These are phyloP conservation scores for Paedocypris micromegethes DNA, from an alignment of 2,797 vertebrate genomes.

Conservation along the genomic window DNA sequence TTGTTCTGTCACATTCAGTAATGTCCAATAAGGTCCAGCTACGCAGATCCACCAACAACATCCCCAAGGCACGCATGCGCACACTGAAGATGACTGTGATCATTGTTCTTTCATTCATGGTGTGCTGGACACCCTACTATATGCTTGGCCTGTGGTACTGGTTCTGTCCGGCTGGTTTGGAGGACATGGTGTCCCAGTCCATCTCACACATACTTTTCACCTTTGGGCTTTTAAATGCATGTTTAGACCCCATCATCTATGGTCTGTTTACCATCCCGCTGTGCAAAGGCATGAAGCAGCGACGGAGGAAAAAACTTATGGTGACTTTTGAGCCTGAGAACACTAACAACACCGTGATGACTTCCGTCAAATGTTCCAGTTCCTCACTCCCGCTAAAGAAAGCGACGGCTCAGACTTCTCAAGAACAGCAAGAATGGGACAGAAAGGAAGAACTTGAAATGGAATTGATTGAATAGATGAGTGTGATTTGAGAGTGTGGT, in stretches of 20 bases:
- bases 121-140: slow-evolving; percentile 95
- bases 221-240: slow-evolving; percentile 86
- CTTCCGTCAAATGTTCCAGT: slow-evolving; percentile 25
- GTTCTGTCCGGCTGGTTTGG: slow-evolving; percentile 80
- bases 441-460: background rate
- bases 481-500: background rate
- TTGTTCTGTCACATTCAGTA: slow-evolving; percentile 51
- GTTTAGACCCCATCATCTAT: slow-evolving; percentile 87
- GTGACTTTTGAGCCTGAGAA: slow-evolving; percentile 25
- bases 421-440: slow-evolving; percentile 20
- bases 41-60: slow-evolving; percentile 83
- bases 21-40: slow-evolving; percentile 70
- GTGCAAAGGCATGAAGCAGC: slow-evolving; percentile 56
- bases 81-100: slow-evolving; percentile 87
- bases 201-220: slow-evolving; percentile 86
- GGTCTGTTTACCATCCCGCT: slow-evolving; percentile 74
- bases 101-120: slow-evolving; percentile 83
- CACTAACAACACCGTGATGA: slow-evolving; percentile 30
- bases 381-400: slow-evolving; percentile 26
- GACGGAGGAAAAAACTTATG: background rate
- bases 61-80: slow-evolving; percentile 84
- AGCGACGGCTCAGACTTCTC: slow-evolving; percentile 10
- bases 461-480: slow-evolving; percentile 8
- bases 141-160: slow-evolving; percentile 92
- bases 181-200: slow-evolving; percentile 76